A percentile compares a stretch with the other conserved stretches of the same genome.
Conservation (phyloP, 2,113 vertebrate genomes). For the Atlantisia rogersi region DNA sequence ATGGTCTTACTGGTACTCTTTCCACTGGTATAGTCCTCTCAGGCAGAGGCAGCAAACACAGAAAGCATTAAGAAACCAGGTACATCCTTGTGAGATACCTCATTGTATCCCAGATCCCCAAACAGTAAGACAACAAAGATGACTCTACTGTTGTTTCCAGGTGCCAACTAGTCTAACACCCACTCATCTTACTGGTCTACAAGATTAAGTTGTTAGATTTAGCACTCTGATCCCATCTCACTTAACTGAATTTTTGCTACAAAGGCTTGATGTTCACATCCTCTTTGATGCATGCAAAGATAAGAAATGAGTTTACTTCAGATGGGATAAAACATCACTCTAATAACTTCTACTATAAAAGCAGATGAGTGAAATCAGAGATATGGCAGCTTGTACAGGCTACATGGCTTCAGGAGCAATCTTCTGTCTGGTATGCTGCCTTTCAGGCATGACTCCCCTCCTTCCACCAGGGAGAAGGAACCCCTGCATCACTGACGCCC, state of each 20-base stretch:
- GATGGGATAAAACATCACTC: background rate
- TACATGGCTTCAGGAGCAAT: background rate
- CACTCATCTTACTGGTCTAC: background rate
- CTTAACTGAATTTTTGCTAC: background rate
- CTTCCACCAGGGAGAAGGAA: background rate
- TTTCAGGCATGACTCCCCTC: background rate
- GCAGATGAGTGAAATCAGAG: slow-evolving; percentile 11
- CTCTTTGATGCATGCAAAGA: slow-evolving; percentile 6
- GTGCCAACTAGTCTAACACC: background rate
- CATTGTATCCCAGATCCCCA: background rate
- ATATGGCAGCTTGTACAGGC: background rate
- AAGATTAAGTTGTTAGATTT: background rate
- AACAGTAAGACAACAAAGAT: background rate
- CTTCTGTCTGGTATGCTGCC: background rate
- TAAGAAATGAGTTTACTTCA: background rate
- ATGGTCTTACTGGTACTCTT: background rate
- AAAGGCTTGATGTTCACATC: background rate
- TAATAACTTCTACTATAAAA: background rate
- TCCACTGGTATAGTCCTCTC: background rate
- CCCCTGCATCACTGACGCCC: accelerated
- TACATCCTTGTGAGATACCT: background rate
- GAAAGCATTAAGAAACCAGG: background rate
- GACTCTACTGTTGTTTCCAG: background rate
- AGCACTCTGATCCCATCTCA: background rate
- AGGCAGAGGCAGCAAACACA: background rate